Percentiles rank a stretch among this genome's conserved stretches.
Conservation (phyloP, 2,888 invertebrate genomes). For the Coleophora flavipennella region DNA sequence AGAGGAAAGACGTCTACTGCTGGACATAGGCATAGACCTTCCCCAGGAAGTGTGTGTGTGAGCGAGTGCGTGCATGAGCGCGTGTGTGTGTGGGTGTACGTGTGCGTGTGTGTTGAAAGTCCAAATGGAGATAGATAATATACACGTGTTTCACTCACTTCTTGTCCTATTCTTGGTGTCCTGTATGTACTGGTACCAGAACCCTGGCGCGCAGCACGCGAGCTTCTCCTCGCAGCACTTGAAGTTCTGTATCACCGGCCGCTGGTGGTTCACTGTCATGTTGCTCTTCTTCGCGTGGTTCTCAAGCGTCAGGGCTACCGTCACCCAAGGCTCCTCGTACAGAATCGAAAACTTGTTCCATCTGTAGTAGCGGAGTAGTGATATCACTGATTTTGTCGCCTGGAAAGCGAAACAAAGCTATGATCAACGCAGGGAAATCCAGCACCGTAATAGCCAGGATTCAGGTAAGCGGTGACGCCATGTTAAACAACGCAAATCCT, state of each 20-base stretch:
- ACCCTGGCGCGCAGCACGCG: conserved; percentile 83
- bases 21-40: too few relatives aligned
- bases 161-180: conserved; percentile 89
- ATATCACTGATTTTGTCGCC: conserved; percentile 95
- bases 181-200: conserved; percentile 89
- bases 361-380: conserved; percentile 89
- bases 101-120: too few relatives aligned
- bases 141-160: conserved; percentile 67
- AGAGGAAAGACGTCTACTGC: too few relatives aligned
- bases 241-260: conserved; percentile 78
- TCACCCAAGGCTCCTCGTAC: conserved; percentile 85
- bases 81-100: too few relatives aligned
- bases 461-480: too few relatives aligned
- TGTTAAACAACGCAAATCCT: too few relatives aligned
- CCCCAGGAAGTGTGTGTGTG: too few relatives aligned
- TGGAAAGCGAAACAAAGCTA: conserved; percentile 39
- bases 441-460: too few relatives aligned
- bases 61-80: too few relatives aligned
- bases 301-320: conserved; percentile 85
- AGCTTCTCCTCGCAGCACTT: conserved; percentile 84
- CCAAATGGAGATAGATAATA: too few relatives aligned
- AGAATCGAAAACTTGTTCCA: conserved; percentile 96
- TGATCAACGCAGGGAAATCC: too few relatives aligned
- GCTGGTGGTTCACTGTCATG: conserved; percentile 87
- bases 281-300: conserved; percentile 82